Base-by-base conservation (phyloP, 2,797 vertebrate genomes). In the Echiichthys vipera region DNA sequence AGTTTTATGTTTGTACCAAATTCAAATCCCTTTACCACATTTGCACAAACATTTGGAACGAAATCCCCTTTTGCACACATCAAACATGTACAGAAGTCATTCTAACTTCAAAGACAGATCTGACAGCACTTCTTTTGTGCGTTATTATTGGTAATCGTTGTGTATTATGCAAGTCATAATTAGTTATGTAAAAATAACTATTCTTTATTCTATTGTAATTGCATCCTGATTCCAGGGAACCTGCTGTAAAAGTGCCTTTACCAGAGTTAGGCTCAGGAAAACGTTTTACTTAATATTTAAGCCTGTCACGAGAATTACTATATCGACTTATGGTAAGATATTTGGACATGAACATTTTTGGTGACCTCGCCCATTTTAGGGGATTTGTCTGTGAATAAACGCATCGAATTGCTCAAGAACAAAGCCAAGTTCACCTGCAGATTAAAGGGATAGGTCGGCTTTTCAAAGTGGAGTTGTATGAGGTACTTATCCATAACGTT, bases 1-100 rank as follows among this genome's bases (percentile, higher is more conserved):
- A 64, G 39, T 40, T 64, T 50, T n/a, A 22, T 46, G 15, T 51
- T 64, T 5, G 30, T 4, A n/a, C 22, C 55, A 55, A 53, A 47
- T 20, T 65, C 25, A 9, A 39, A 50, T 24, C 18, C 2, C 30
- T 55, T 57, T 20, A 24, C 18, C 55, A 65, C 20, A 32, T 59
- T 46, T 24, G 40, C 17, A 65, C 30, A 64, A 34, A 53, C 2
- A 43, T 29, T 20, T 8, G 57, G 24, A 67, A 17, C 1, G 29
- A 22, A 36, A 49, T 50, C 29, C 40, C 0, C 9, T 67, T 50
- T 14, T 45, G 22, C 54, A 42, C 18, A 45, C 13, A n/a, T 56
- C 4, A 32, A 39, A 55, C 25, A 25, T 14, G 0, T 1, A 40
- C 12, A 14, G 1, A 46, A n/a, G 32, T 2, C 17, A 37, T 17